Evolutionary conservation across 2,797 vertebrate species (phyloP), one percentile per base, ranked within the genome.

Genomic region (Eleutherodactylus coqui): DNA sequence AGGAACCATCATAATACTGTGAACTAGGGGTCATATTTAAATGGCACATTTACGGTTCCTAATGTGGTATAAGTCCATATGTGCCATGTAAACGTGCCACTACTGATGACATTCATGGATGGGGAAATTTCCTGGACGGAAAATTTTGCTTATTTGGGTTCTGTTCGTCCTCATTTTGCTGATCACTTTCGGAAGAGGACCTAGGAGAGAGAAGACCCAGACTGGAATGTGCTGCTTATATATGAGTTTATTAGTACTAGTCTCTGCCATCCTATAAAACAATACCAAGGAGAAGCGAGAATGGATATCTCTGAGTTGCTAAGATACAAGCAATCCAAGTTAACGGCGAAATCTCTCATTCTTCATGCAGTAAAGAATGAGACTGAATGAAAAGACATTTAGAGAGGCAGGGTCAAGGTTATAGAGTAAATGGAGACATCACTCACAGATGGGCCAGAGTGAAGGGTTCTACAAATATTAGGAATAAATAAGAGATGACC

Each of bases 371-470:
- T 4, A 24, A 29, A 47, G 72, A 75, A 75, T 19, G 45, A 13
- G 73, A 51, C 41, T 49, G 72, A 75, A 75, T 75, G 43, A 47
- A 51, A 10, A 78, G 75, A 49, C 51, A 78, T 53, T 55, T 78
- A 77, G 45, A 51, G 45, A 21, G 43, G n/a, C 19, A 77, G 51
- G 75, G 45, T 51, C 27, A 77, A 51, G 51, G 45, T 38, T 34
- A n/a, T 34, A 78, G 43, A 75, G 43, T 51, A 49, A 75, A 75
- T 75, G 43, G 73, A 32, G 73, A 75, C 45, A 49, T 32, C 43
- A 75, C 27, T 75, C 73, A 51, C 27, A 49, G 73, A 75, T 27
- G 70, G 72, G 43, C 43, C 2, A 27, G 43, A 51, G 73, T 49
- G 21, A 27, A 72, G 29, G 67, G 45, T 75, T 75, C 45, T 75